Base-by-base conservation (phyloP, 2,888 invertebrate genomes). In the Lottia gigantea region DNA sequence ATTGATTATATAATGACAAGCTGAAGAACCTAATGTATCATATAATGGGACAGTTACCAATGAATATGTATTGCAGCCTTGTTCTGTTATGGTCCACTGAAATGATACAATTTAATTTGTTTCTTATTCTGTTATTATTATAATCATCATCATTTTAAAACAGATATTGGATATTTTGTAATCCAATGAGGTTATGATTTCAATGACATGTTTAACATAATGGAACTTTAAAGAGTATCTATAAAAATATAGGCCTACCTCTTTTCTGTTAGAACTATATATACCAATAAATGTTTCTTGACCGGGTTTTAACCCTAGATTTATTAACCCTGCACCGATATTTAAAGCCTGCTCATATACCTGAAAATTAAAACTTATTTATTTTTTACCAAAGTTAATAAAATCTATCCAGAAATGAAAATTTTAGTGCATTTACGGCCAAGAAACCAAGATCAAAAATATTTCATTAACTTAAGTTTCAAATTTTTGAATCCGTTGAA, bases 31-130 rank as follows among this genome's bases (percentile, higher is more conserved):
- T 78, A 98, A 91, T 4, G 98, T 98, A 89, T 98, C 98, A 88
- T 98, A 98, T 72, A 98, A 91, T 67, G 98, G 98, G 77, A 98
- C 95, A 80, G 96, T 93, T 69, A 97, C 96, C 93, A 98, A 93
- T 81, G 95, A 96, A 90, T 94, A 97, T 88, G 94, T 94, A 90
- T 97, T 97, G 77, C 95, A 94, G 1, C 92, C 96, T 89, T 97
- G 96, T 90, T 98, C 98, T 69, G 95, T 93, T 83, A 98, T 91
- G 78, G 97, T 93, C 98, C 98, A 98, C 87, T 87, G 79, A 75
- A 74, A 23, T 67, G 31, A 62, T 40, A 68, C n/a, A 73, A 11
- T n/a, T 45, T 31, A 31, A 31, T 31, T 6, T 31, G 6, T 31
- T 31, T 31, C 6, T 31, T 31, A 2, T 31, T 31, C 31, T 31